These are phyloP conservation scores for Columbina picui DNA, from an alignment of 2,113 vertebrate genomes.

Conservation along the genomic window DNA sequence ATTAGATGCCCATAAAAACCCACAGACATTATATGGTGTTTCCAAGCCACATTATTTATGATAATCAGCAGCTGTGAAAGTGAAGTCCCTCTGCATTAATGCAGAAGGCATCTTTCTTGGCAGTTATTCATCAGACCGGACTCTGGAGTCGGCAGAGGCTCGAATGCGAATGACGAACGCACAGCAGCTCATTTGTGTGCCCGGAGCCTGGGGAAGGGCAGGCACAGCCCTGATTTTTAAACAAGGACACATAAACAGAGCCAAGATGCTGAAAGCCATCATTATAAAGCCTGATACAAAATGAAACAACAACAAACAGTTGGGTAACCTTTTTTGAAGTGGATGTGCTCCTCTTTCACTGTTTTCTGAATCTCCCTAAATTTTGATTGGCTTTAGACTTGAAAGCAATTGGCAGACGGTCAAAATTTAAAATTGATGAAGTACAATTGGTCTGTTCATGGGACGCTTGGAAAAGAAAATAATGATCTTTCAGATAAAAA, in stretches of 20 bases:
- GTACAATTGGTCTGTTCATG: slow-evolving; percentile 57
- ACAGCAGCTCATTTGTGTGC: slow-evolving; percentile 20
- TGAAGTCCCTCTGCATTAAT: not conserved
- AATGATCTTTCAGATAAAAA: slow-evolving; percentile 63
- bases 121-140: not conserved
- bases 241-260: slow-evolving; percentile 5
- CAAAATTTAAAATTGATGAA: slow-evolving; percentile 61
- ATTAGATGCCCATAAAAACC: not conserved
- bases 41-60: not conserved
- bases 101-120: not conserved
- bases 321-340: slow-evolving; percentile 54
- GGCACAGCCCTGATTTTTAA: slow-evolving; percentile 13
- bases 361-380: slow-evolving; percentile 36
- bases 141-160: not conserved
- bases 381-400: slow-evolving; percentile 59
- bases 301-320: slow-evolving; percentile 33
- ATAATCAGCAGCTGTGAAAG: slow-evolving; percentile 24
- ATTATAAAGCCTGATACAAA: slow-evolving; percentile 47
- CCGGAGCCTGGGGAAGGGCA: not conserved
- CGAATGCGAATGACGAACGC: not conserved
- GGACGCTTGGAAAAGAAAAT: slow-evolving; percentile 55
- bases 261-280: slow-evolving; percentile 53
- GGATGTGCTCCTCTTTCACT: slow-evolving; percentile 35
- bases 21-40: not conserved
- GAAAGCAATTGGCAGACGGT: slow-evolving; percentile 44